Conservation (phyloP, 1,140 invertebrate species). For the Papilio polyxenes region DNA sequence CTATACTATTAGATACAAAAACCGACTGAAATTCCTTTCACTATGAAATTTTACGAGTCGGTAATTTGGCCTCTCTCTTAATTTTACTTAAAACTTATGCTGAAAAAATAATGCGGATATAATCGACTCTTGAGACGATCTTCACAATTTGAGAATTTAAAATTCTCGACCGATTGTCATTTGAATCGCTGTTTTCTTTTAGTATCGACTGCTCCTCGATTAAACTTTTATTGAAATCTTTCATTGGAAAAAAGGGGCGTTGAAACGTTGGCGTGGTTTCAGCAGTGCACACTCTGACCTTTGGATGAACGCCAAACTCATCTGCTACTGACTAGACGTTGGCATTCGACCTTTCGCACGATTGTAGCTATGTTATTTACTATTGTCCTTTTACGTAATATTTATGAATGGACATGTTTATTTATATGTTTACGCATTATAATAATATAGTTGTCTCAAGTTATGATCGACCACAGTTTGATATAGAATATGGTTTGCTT, state of each 20-base stretch:
- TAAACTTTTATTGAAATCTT: conserved; percentile 13
- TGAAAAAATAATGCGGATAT: not conserved
- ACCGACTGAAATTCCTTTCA: not conserved
- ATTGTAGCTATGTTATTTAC: not conserved
- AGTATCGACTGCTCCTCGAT: not conserved
- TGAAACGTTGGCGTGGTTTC: conserved; percentile 6
- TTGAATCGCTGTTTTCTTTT: not conserved
- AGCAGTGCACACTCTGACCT: conserved; percentile 22
- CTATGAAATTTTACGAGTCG: too few species aligned
- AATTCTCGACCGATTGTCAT: not conserved
- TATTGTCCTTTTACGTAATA: not conserved
- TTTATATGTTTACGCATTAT: not conserved
- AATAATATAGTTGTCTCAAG: not conserved
- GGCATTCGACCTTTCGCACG: conserved; percentile 12
- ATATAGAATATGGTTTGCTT: too few species aligned
- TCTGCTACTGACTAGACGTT: conserved; percentile 11
- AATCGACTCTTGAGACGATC: not conserved
- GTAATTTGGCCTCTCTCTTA: too few species aligned
- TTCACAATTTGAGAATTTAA: not conserved
- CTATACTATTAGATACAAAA: not conserved
- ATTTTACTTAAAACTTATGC: not conserved
- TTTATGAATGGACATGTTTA: conserved; percentile 7
- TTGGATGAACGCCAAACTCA: conserved; percentile 22
- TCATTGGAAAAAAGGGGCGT: not conserved
- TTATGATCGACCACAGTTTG: too few species aligned